Evolutionary conservation across 2,888 invertebrate species (phyloP), one percentile per base, ranked within the genome.

Genomic region (Sacculina carcini): DNA sequence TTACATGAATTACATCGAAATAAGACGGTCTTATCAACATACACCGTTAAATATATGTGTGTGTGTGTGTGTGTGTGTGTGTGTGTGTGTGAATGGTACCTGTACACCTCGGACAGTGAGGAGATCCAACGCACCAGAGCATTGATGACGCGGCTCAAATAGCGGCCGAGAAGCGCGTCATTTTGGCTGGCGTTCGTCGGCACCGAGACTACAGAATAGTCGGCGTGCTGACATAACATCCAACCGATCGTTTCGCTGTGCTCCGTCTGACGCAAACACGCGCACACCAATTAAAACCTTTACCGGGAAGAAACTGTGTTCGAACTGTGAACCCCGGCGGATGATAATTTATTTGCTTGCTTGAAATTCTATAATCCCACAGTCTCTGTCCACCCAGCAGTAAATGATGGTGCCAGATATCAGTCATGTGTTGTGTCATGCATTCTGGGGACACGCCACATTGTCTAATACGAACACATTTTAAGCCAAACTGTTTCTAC

Each of bases 221-320:
- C 58, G 32, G 54, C 55, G 53, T 79, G 77, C 58, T 73, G 71
- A 3, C 67, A 70, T 44, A 79, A 62, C 54, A 80, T 77, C 12
- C 72, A 69, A 14, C 78, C 78, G 34, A 84, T 77, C 1, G 79
- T 80, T 60, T 78, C 79, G 36, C 75, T 73, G 61, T 82, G 83
- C 53, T 78, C 77, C 19, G 78, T 73, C 28, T 50, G 44, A 14
- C 21, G 6, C 9, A 26, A 5, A n/a, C 5, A 21, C 14, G 6
- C 12, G 21, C 36, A 6, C 14, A 38, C 38, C 21, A 16, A 12
- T 7, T 19, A 7, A 38, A 38, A 38, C 2, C 21, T 10, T 10
- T 38, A 6, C 12, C 16, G 21, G 21, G 21, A 19, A 12, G 19
- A 38, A 16, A 38, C 21, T 12, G 21, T 38, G 12, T 38, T 19